A percentile compares a stretch with the other conserved stretches of the same genome.
These are phyloP conservation scores for Lemur catta DNA, from an alignment of 2,797 vertebrate genomes.

Conservation along the genomic window DNA sequence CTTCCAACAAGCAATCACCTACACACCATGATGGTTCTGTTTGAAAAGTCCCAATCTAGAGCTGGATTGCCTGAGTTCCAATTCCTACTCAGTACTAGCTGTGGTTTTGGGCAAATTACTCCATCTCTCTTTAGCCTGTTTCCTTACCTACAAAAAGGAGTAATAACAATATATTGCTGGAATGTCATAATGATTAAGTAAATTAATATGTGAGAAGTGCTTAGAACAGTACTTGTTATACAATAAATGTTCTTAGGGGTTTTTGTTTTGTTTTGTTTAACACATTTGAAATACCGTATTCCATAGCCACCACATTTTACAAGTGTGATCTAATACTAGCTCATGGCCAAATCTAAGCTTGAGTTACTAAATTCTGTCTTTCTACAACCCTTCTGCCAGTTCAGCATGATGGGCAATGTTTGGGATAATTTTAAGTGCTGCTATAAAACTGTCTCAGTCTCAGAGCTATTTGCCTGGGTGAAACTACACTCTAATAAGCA, in stretches of 20 bases:
- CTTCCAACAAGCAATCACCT: slow-evolving; percentile 2
- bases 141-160: slow-evolving; percentile 20
- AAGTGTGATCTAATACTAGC: slow-evolving; percentile 31
- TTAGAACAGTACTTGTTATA: not conserved
- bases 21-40: not conserved
- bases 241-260: not conserved
- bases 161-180: not conserved
- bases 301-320: not conserved
- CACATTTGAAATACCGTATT: not conserved
- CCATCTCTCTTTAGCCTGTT: not conserved
- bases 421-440: slow-evolving; percentile 10
- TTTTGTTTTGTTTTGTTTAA: not conserved
- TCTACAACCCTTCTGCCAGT: not conserved
- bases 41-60: slow-evolving; percentile 27
- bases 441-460: not conserved
- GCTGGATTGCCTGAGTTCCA: not conserved
- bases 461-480: not conserved
- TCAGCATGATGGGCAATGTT: not conserved
- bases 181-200: slow-evolving; percentile 9
- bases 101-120: not conserved
- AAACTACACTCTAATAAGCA: not conserved
- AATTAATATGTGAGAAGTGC: not conserved
- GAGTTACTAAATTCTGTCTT: slow-evolving; percentile 8
- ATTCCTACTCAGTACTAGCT: not conserved
- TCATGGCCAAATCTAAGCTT: not conserved